Percentiles rank a stretch among this genome's conserved stretches.
Evolutionary conservation across 2,113 vertebrate genomes (phyloP).

Genomic region (Stegostoma tigrinum): DNA sequence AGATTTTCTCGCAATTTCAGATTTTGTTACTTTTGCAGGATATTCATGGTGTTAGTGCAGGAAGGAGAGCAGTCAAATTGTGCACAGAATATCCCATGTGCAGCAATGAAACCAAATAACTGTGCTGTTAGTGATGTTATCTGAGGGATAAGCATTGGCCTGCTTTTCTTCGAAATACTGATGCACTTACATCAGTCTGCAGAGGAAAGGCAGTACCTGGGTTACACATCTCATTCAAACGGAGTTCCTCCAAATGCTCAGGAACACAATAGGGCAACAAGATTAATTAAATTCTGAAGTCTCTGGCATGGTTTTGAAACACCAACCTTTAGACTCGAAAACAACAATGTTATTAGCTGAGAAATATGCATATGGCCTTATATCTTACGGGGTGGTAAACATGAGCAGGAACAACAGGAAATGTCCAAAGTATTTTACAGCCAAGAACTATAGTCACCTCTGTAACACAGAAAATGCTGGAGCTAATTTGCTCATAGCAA

Average conservation of each 20-base stretch:
- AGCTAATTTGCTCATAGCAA: no score
- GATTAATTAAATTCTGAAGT: no score
- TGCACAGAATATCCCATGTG: not conserved
- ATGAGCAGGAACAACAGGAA: not conserved
- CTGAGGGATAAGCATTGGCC: not conserved
- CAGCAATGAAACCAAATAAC: not conserved
- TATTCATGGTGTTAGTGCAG: no score
- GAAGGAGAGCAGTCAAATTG: not conserved
- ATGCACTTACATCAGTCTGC: not conserved
- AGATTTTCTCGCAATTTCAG: no score
- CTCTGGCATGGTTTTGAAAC: not conserved
- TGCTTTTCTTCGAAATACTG: not conserved
- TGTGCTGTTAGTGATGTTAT: not conserved
- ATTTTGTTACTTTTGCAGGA: no score
- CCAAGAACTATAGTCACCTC: not conserved
- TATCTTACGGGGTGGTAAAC: not conserved
- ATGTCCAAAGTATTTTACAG: not conserved
- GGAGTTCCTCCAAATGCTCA: not conserved
- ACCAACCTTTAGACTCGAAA: not conserved
- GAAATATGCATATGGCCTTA: not conserved
- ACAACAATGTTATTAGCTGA: not conserved
- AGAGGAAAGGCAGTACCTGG: not conserved
- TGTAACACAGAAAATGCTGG: not conserved
- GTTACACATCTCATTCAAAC: not conserved
- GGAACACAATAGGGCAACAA: not conserved